phyloP scores from a whole-genome alignment of 2,888 invertebrate species.

The Phymatocera aterrima region DNA sequence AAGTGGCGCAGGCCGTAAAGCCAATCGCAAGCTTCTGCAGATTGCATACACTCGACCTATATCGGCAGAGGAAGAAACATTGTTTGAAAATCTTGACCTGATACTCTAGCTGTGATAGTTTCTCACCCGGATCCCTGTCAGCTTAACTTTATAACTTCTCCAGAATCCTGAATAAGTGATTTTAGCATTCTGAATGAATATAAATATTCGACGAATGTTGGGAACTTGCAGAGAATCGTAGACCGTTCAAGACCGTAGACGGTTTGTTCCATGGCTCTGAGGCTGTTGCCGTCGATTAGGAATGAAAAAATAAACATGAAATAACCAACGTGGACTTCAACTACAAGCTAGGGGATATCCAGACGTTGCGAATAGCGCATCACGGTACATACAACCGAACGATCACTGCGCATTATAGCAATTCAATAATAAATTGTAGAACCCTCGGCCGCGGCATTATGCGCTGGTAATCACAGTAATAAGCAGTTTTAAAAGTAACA shows the following conservation, averaged over 20 bases:
- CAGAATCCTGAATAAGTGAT: not conserved
- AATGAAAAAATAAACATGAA: conserved; percentile 17
- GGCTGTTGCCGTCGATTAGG: conserved; percentile 32
- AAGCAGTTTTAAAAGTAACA: conserved; percentile 71
- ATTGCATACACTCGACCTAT: not conserved
- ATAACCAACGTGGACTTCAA: conserved; percentile 12
- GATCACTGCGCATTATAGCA: conserved; percentile 65
- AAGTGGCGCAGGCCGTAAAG: conserved; percentile 44
- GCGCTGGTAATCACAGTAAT: conserved; percentile 71
- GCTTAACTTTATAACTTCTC: too few species aligned
- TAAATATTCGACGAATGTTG: not conserved
- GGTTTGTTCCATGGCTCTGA: not conserved
- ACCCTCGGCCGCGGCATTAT: conserved; percentile 66
- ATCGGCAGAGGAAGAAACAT: too few species aligned
- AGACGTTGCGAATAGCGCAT: conserved; percentile 13
- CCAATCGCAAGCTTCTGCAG: not conserved
- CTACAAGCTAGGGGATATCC: not conserved
- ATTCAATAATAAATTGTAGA: conserved; percentile 72
- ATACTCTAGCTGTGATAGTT: too few species aligned
- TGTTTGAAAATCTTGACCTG: too few species aligned
- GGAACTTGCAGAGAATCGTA: not conserved
- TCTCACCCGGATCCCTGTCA: too few species aligned
- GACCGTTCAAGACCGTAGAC: conserved; percentile 4
- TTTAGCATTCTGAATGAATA: not conserved
- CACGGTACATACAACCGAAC: conserved; percentile 42